phyloP scores from a whole-genome alignment of 2,797 vertebrate species.

The Rhynchotus rufescens region DNA sequence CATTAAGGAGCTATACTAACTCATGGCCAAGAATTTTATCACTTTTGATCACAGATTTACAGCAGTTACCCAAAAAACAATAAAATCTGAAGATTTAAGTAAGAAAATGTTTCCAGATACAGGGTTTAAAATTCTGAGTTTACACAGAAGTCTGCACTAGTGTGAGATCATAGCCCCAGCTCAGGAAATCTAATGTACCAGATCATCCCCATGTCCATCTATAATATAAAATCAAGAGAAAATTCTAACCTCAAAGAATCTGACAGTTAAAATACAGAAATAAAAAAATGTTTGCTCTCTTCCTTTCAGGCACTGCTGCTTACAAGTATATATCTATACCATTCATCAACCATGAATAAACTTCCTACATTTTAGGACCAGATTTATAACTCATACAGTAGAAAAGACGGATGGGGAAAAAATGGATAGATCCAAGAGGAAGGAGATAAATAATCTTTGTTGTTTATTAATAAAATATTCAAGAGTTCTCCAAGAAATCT shows the following conservation, averaged over 20 bases:
- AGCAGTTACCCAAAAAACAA: neutral
- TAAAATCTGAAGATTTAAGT: neutral
- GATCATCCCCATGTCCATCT: neutral
- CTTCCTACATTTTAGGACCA: neutral
- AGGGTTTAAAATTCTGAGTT: neutral
- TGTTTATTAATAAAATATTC: neutral
- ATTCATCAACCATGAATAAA: neutral
- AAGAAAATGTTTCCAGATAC: neutral
- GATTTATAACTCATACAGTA: neutral
- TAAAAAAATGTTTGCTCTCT: neutral
- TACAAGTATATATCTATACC: neutral
- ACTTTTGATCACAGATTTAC: neutral
- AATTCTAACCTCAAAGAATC: neutral
- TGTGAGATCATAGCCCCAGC: neutral
- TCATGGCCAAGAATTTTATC: neutral
- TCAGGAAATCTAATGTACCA: neutral
- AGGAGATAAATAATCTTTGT: neutral
- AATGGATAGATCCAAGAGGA: neutral
- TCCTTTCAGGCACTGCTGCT: neutral
- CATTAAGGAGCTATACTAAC: neutral
- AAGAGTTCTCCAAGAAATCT: neutral
- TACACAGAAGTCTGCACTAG: neutral
- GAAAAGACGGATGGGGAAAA: neutral
- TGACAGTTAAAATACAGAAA: neutral
- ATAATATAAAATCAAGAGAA: neutral